Evolutionary conservation across 2,113 vertebrate genomes (phyloP), one percentile per base, ranked within the genome.

Genomic region (Mastomys coucha): DNA sequence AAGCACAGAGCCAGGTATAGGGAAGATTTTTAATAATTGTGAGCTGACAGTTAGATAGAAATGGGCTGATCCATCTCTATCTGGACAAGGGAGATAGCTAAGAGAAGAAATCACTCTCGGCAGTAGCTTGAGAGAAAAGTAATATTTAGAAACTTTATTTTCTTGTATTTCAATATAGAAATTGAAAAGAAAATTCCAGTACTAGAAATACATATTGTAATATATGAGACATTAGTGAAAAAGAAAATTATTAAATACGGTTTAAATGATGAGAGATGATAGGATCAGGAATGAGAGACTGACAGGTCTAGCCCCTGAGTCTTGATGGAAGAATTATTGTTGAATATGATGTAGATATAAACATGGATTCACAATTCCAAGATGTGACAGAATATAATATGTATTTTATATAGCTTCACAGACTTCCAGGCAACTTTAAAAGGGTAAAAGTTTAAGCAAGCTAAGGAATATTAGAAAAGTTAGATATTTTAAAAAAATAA

Each of bases 131-230:
- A 22, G 5, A 24, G 17, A 6, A 72, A 81, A 72, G 22, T 22
- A 82, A 39, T 91, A 89, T 73, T 73, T 49, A 90, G 20, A 92
- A 87, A 60, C 88, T 91, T 77, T 53, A 93, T 82, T 93, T 96
- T 73, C 70, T 56, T 53, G 1, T 82, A 90, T 82, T 96, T 82
- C 20, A 72, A 6, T 89, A 31, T 26, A 94, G 49, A 89, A 93
- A 90, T n/a, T 70, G 39, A 58, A 93, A 80, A 65, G 42, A 12
- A 88, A 45, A 58, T 76, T 26, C 14, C 26, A 76, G 1, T 26
- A 13, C 24, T 81, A 76, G 67, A 76, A 91, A 73, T 77, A 7
- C 93, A 81, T 76, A 49, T 69, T 45, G 58, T 22, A 72, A 88
- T 65, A 72, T 49, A n/a, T n/a, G 77, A 81, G 20, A 76, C 9